A percentile compares a stretch with the other conserved stretches of the same genome.
These are phyloP conservation scores for Parotocinclus haroldoi DNA, from an alignment of 2,797 vertebrate species.

Conservation along the genomic window DNA sequence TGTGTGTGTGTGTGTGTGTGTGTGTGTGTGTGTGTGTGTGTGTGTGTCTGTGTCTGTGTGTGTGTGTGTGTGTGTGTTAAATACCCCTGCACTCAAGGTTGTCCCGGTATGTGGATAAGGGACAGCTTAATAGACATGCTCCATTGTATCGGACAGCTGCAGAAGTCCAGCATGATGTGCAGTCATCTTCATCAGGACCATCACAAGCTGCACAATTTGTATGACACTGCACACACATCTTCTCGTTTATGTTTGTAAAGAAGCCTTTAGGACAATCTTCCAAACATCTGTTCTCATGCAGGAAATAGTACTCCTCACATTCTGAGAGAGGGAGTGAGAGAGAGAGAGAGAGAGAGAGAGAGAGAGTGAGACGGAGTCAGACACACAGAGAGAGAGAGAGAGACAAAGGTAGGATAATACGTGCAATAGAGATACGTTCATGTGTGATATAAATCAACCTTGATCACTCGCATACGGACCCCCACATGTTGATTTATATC, in stretches of 20 bases:
- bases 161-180: constrained; percentile 55
- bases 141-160: constrained; percentile 56
- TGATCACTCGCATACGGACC: too few species aligned
- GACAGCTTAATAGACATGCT: constrained; percentile 66
- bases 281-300: constrained; percentile 60
- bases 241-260: constrained; percentile 51
- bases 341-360: constrained; percentile 16
- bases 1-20: too few species aligned
- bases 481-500: too few species aligned
- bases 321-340: constrained; percentile 50
- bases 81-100: constrained; percentile 65
- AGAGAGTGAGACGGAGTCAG: too few species aligned
- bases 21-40: too few species aligned
- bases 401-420: too few species aligned
- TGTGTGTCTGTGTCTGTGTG: too few species aligned
- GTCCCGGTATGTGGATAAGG: constrained; percentile 63
- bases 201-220: constrained; percentile 63
- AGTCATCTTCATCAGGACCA: constrained; percentile 66
- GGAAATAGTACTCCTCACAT: constrained; percentile 60
- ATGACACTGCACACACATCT: constrained; percentile 67
- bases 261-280: constrained; percentile 65
- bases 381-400: constrained; percentile 15
- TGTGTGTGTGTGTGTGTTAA: too few species aligned
- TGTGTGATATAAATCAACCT: too few species aligned
- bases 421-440: too few species aligned